phyloP scores from a whole-genome alignment of 2,113 vertebrate genomes.

The Aptenodytes forsteri region DNA sequence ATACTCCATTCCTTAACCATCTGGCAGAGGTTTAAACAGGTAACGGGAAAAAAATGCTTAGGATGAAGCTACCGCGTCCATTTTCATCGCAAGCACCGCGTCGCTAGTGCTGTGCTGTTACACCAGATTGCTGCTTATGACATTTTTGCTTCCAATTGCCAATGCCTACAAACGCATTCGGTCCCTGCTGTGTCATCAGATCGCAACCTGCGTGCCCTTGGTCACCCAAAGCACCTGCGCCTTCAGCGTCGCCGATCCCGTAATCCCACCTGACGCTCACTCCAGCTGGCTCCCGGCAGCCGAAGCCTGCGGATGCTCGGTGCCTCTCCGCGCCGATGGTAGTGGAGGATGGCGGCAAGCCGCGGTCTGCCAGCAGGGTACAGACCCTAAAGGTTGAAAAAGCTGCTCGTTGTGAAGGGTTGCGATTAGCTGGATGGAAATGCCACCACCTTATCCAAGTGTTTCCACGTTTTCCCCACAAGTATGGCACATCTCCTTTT shows the following conservation, averaged over 20 bases:
- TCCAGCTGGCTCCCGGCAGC: background rate
- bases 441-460: background rate
- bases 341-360: background rate
- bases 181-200: background rate
- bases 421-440: background rate
- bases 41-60: background rate
- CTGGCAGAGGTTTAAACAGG: background rate
- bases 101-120: background rate
- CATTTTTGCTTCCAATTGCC: background rate
- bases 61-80: background rate
- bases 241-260: fast-evolving
- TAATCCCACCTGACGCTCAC: background rate
- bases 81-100: background rate
- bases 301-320: fast-evolving
- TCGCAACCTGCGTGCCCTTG: background rate
- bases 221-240: background rate
- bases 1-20: background rate
- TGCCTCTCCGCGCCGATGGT: fast-evolving
- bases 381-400: background rate
- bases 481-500: background rate
- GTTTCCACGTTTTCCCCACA: background rate
- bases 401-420: fast-evolving
- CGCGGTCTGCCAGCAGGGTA: background rate
- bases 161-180: background rate
- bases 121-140: background rate